phyloP scores from a whole-genome alignment of 2,888 invertebrate genomes.

The Chrysolina americana region DNA sequence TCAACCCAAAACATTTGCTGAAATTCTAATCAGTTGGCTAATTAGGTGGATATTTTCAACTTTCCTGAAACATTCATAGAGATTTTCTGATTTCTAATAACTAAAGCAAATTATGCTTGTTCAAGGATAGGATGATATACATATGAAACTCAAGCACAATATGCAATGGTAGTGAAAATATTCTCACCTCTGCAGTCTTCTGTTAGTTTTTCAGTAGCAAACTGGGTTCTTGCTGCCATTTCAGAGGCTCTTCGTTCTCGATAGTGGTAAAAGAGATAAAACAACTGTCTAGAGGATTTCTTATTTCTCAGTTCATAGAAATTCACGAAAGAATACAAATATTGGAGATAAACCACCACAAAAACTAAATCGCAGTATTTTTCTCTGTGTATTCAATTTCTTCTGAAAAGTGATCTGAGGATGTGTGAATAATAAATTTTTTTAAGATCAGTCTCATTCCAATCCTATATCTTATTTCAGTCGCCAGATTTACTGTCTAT shows the following conservation, averaged over 20 bases:
- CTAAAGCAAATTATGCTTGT: too few species aligned
- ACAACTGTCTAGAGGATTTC: background rate
- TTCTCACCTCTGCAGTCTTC: constrained; percentile 55
- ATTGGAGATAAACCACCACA: background rate
- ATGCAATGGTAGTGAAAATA: background rate
- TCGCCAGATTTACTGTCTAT: constrained; percentile 72
- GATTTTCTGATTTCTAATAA: too few species aligned
- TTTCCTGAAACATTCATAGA: too few species aligned
- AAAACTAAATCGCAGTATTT: constrained; percentile 34
- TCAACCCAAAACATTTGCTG: too few species aligned
- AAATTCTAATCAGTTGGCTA: too few species aligned
- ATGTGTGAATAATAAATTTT: constrained; percentile 84
- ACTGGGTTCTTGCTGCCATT: constrained; percentile 51
- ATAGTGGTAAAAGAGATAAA: background rate
- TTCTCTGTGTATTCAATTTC: constrained; percentile 29
- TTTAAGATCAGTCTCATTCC: constrained; percentile 84
- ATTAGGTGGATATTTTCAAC: too few species aligned
- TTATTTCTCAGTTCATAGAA: constrained; percentile 15
- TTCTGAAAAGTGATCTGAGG: constrained; percentile 83
- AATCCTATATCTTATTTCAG: constrained; percentile 76
- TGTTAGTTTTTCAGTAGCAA: constrained; percentile 42
- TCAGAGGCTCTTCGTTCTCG: background rate
- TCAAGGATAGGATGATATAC: too few species aligned
- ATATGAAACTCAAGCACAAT: too few species aligned
- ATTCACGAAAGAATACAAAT: background rate